Conservation (phyloP, 2,888 invertebrate genomes). For the Cheilosia vulpina region DNA sequence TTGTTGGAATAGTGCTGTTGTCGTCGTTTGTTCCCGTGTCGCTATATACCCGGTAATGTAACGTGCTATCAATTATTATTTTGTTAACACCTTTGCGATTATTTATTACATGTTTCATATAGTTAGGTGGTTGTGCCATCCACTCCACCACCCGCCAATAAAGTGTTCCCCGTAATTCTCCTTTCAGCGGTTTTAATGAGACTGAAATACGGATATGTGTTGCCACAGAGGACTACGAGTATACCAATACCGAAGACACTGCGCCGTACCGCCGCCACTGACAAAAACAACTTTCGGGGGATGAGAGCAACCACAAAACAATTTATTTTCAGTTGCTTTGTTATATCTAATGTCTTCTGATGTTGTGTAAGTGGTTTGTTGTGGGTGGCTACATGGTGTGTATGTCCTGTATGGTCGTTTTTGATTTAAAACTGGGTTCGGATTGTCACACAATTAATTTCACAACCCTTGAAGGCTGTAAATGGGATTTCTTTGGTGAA, state of each 20-base stretch:
- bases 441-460: conserved; percentile 72
- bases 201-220: conserved; percentile 44
- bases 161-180: conserved; percentile 26
- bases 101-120: conserved; percentile 65
- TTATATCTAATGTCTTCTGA: background rate
- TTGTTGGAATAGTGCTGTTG: conserved; percentile 56
- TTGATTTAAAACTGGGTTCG: conserved; percentile 70
- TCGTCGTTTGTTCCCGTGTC: conserved; percentile 56
- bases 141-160: background rate
- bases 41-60: conserved; percentile 36
- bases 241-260: background rate
- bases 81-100: conserved; percentile 73
- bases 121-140: conserved; percentile 17
- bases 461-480: conserved; percentile 45
- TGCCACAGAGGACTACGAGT: conserved; percentile 1
- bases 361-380: background rate
- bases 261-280: background rate
- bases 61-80: conserved; percentile 72
- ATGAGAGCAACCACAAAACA: conserved; percentile 54
- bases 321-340: conserved; percentile 52
- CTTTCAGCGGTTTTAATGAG: conserved; percentile 57
- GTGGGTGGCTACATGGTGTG: background rate
- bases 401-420: conserved; percentile 48
- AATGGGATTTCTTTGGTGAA: conserved; percentile 49
- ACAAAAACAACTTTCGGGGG: conserved; percentile 53